Evolutionary conservation across 2,113 vertebrate genomes (phyloP).

Genomic region (Crotalus viridis): DNA sequence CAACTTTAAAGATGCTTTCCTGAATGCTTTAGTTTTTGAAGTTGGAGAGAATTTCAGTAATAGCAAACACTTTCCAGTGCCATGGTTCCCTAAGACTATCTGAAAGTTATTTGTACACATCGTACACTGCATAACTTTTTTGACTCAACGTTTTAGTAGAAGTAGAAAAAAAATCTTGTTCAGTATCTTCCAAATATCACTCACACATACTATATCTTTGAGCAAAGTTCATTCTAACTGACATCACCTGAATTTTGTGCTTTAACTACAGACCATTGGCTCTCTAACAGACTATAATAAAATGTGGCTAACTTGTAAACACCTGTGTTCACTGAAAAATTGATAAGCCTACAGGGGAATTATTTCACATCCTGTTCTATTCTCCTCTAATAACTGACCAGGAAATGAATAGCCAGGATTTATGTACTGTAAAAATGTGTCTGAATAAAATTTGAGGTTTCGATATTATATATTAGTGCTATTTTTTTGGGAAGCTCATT

Average conservation of each 20-base stretch:
- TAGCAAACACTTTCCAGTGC: neutral
- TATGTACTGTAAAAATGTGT: neutral
- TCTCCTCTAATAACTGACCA: neutral
- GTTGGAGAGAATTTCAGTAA: neutral
- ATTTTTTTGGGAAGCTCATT: neutral
- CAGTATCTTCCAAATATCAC: slow-evolving; percentile 11
- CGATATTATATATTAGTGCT: neutral
- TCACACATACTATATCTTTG: slow-evolving; percentile 16
- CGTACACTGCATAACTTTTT: neutral
- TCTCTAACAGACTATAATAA: slow-evolving; percentile 17
- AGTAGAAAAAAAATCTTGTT: slow-evolving; percentile 29
- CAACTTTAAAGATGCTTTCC: neutral
- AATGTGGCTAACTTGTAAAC: slow-evolving; percentile 39
- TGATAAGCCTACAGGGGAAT: neutral
- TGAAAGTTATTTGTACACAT: neutral
- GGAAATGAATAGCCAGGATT: neutral
- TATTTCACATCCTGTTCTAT: neutral
- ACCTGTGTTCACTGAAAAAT: slow-evolving; percentile 32
- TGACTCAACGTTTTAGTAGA: slow-evolving; percentile 38
- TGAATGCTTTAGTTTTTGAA: neutral
- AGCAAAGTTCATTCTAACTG: slow-evolving; percentile 23
- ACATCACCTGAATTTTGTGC: slow-evolving; percentile 43
- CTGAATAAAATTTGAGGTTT: neutral
- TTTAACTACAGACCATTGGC: slow-evolving; percentile 28
- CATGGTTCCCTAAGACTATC: too few species aligned